These are phyloP conservation scores for Metopia argyrocephala DNA, from an alignment of 2,888 invertebrate species.

Conservation along the genomic window DNA sequence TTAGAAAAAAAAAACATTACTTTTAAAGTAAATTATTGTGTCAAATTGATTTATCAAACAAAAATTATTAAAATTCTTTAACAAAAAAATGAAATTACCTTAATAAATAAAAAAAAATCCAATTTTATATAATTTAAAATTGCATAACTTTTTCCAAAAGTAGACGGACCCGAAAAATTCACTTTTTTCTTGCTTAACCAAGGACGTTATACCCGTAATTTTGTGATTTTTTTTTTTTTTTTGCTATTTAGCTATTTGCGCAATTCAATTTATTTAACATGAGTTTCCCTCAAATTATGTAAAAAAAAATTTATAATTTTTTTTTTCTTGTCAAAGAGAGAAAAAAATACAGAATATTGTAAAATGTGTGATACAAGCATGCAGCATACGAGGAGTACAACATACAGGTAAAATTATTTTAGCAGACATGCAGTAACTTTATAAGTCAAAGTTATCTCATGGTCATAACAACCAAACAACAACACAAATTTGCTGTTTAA, in stretches of 20 bases:
- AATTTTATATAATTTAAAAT: constrained; percentile 52
- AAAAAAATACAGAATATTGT: too few relatives aligned
- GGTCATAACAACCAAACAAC: constrained; percentile 62
- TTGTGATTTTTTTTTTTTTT: neutral
- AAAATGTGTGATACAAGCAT: constrained; percentile 6
- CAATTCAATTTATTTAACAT: constrained; percentile 60
- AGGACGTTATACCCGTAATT: constrained; percentile 52
- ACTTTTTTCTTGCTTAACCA: constrained; percentile 20
- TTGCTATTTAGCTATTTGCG: constrained; percentile 32
- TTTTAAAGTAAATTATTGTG: neutral
- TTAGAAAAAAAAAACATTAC: neutral
- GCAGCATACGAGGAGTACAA: constrained; percentile 35
- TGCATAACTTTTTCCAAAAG: constrained; percentile 40
- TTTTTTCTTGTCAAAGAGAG: neutral
- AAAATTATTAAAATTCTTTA: constrained; percentile 33
- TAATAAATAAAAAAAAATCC: constrained; percentile 10
- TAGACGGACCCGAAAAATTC: neutral
- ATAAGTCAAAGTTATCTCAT: constrained; percentile 67
- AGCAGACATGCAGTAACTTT: constrained; percentile 60
- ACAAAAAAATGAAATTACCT: neutral
- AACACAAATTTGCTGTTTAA: constrained; percentile 65
- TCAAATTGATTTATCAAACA: constrained; percentile 26
- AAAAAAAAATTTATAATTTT: constrained; percentile 22
- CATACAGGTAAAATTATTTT: constrained; percentile 39
- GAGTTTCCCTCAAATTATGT: constrained; percentile 51